Base-by-base conservation (phyloP, 2,888 invertebrate species). In the Mesorhabditis spiculigera region DNA sequence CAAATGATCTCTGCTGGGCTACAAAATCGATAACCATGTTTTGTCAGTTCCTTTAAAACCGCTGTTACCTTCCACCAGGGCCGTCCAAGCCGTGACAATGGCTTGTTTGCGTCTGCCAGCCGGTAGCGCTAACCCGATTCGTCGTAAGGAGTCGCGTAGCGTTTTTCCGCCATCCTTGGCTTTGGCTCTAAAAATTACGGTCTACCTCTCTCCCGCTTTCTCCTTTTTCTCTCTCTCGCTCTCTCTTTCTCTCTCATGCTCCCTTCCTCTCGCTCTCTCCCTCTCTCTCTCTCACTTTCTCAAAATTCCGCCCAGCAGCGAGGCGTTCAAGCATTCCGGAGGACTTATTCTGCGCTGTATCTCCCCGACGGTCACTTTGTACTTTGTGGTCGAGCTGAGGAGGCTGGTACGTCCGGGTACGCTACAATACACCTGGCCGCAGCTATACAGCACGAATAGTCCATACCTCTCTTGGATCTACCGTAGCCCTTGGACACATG, bases 351-450 rank as follows among this genome's bases (percentile, higher is more conserved):
- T 72, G 81, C 98, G 90, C 86, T 98, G 90, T 45, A 98, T 96
- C 89, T 99, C 98, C 6, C 95, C 97, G 73, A 98, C 95, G 64
- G 98, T 98, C 85, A 98, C 98, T 90, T 97, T 97, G 91, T 98
- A 98, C 90, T 98, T 98, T 89, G 96, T 96, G 85, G 98, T 98
- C 83, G 95, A 95, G 80, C 94, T 95, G 83, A 98, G 91, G 75
- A 98, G 91, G 71, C 95, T 95, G 82, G 98, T 91, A 70, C 95
- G 91, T 63, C 98, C 98, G 58, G 98, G 97, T 68, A 97, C 97
- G 67, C 94, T 94, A 89, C 96, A 97, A 90, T 97, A 98, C 79
- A 97, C 94, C 89, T 97, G 66, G n/a, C n/a, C 16, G 6, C 3
- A 13, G 5, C 41, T 43, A n/a, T 67, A 41, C 6, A 65, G 13